Conservation (phyloP, 1,140 invertebrate genomes). For the Solenopsis invicta region DNA sequence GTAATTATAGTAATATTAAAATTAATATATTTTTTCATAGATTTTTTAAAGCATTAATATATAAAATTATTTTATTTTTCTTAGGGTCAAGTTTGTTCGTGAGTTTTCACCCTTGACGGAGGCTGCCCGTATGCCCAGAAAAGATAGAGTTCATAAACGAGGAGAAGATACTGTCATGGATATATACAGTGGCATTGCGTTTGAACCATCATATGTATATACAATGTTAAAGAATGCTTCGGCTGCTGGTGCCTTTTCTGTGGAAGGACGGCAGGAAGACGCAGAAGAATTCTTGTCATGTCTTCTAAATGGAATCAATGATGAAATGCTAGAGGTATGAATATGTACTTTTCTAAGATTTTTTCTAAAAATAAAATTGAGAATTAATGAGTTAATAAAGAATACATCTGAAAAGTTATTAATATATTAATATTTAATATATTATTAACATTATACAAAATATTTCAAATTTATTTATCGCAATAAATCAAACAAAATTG, state of each 20-base stretch:
- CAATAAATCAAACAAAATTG: background rate
- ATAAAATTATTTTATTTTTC: constrained; percentile 50
- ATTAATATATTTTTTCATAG: constrained; percentile 39
- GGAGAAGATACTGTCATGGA: constrained; percentile 81
- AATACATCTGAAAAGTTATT: background rate
- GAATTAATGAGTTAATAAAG: background rate
- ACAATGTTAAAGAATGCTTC: constrained; percentile 92
- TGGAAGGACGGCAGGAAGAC: constrained; percentile 96
- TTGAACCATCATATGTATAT: constrained; percentile 94
- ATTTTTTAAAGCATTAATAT: background rate
- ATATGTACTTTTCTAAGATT: constrained; percentile 33
- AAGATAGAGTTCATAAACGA: constrained; percentile 84
- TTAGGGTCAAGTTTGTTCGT: constrained; percentile 90
- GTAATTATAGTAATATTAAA: constrained; percentile 83
- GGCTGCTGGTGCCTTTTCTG: constrained; percentile 90
- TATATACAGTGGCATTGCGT: constrained; percentile 89
- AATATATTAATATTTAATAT: background rate
- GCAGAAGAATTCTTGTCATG: constrained; percentile 98
- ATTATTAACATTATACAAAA: too few relatives aligned
- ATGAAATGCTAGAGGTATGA: constrained; percentile 96
- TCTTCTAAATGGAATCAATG: constrained; percentile 96
- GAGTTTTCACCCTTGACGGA: constrained; percentile 90
- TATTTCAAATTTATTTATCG: background rate
- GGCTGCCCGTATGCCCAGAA: constrained; percentile 86
- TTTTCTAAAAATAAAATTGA: background rate